Evolutionary conservation across 2,888 invertebrate species (phyloP).

Genomic region (Antitype chi): DNA sequence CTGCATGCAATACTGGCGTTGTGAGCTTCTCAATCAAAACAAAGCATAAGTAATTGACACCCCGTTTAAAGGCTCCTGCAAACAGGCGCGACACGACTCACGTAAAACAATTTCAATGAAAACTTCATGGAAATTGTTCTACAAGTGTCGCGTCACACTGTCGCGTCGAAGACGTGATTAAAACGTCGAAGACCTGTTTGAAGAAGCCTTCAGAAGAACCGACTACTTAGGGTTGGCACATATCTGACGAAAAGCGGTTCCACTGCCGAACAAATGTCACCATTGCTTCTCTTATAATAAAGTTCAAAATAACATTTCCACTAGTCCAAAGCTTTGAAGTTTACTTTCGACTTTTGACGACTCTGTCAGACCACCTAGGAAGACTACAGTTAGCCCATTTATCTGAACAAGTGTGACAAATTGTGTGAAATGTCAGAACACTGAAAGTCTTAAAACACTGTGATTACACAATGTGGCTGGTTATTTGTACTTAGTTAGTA

Average conservation of each 20-base stretch:
- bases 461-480: neutral
- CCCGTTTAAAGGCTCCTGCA: too few relatives aligned
- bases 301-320: neutral
- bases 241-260: neutral
- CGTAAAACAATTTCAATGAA: too few relatives aligned
- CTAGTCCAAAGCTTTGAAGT: neutral
- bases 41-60: slow-evolving; percentile 9
- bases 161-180: too few relatives aligned
- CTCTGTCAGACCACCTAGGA: slow-evolving; percentile 15
- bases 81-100: too few relatives aligned
- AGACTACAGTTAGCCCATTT: slow-evolving; percentile 18
- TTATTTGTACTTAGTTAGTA: neutral
- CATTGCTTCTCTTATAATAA: rapidly evolving
- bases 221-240: neutral
- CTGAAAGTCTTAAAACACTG: neutral
- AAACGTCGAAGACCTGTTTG: too few relatives aligned
- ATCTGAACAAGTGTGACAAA: slow-evolving; percentile 16
- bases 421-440: slow-evolving; percentile 3
- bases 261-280: neutral
- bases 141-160: too few relatives aligned
- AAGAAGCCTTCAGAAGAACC: too few relatives aligned
- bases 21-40: slow-evolving; percentile 5
- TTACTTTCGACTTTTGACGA: neutral
- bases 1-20: slow-evolving; percentile 10
- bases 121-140: too few relatives aligned